A percentile compares a stretch with the other conserved stretches of the same genome.
Conservation (phyloP, 2,113 vertebrate species). For the Acanthochromis polyacanthus region DNA sequence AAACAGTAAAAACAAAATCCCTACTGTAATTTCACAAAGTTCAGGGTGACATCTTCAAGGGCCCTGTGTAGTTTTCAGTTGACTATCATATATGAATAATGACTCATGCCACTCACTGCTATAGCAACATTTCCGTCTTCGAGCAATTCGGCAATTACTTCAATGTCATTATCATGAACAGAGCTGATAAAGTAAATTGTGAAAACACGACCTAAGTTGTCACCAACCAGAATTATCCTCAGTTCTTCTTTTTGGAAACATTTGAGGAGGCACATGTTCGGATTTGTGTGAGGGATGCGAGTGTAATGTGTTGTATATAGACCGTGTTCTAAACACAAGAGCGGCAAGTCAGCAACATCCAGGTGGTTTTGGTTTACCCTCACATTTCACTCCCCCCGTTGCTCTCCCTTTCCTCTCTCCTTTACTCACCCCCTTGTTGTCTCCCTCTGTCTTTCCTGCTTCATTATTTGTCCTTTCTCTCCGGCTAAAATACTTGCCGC, state of each 20-base stretch:
- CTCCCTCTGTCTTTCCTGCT: conserved; percentile 69
- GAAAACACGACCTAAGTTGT: neutral
- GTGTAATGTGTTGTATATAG: conserved; percentile 63
- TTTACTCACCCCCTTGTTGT: conserved; percentile 52
- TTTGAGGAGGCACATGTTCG: neutral
- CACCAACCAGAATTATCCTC: neutral
- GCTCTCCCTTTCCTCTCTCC: conserved; percentile 20
- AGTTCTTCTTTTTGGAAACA: neutral
- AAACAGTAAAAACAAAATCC: no score
- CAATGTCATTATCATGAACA: neutral
- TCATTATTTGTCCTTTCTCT: conserved; percentile 78
- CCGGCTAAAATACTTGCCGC: conserved; percentile 80
- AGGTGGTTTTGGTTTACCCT: conserved; percentile 77
- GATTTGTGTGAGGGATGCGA: neutral
- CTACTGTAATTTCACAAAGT: no score
- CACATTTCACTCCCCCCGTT: conserved; percentile 54
- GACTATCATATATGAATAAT: neutral
- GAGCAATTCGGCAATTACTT: neutral
- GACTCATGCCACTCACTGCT: no score
- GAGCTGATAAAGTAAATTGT: neutral
- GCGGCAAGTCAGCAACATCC: conserved; percentile 76
- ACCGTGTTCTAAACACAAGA: conserved; percentile 65
- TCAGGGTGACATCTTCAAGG: no score
- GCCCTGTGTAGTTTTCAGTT: neutral
- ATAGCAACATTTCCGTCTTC: neutral